A percentile compares a stretch with the other conserved stretches of the same genome.
Evolutionary conservation across 1,140 invertebrate species (phyloP).

Genomic region (Conus betulinus): DNA sequence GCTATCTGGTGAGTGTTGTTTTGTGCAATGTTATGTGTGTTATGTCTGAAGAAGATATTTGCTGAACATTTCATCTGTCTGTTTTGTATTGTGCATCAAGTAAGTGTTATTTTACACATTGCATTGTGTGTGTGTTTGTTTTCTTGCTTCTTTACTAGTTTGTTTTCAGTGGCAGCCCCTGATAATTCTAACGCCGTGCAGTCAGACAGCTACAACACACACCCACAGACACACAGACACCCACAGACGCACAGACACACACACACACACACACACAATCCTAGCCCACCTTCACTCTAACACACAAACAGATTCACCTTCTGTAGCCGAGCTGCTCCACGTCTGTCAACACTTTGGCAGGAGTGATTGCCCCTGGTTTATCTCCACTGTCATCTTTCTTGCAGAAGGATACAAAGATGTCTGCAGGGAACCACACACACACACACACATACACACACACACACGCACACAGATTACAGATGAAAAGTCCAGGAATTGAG

Average conservation of each 20-base stretch:
- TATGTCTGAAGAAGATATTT: too few relatives aligned
- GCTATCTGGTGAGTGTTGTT: too few relatives aligned
- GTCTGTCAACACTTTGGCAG: slow-evolving; percentile 52
- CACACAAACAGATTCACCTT: slow-evolving; percentile 50
- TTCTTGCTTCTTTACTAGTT: too few relatives aligned
- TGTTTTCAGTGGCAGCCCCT: too few relatives aligned
- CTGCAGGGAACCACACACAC: slow-evolving; percentile 58
- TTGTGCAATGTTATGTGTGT: too few relatives aligned
- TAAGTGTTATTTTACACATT: too few relatives aligned
- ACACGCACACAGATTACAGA: neutral
- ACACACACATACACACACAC: neutral
- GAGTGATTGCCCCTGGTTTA: slow-evolving; percentile 43
- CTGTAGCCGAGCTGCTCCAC: slow-evolving; percentile 55
- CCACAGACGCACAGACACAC: neutral
- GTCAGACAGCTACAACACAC: neutral
- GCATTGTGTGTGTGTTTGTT: too few relatives aligned
- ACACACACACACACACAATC: slow-evolving; percentile 10
- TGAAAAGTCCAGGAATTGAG: too few relatives aligned
- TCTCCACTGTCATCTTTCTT: slow-evolving; percentile 50
- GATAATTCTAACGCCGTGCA: too few relatives aligned
- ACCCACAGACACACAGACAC: neutral
- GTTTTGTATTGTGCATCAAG: too few relatives aligned
- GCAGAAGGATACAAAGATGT: slow-evolving; percentile 69
- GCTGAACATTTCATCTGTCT: too few relatives aligned
- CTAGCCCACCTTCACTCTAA: too few relatives aligned